phyloP scores from a whole-genome alignment of 2,113 vertebrate genomes.

The Anseranas semipalmata region DNA sequence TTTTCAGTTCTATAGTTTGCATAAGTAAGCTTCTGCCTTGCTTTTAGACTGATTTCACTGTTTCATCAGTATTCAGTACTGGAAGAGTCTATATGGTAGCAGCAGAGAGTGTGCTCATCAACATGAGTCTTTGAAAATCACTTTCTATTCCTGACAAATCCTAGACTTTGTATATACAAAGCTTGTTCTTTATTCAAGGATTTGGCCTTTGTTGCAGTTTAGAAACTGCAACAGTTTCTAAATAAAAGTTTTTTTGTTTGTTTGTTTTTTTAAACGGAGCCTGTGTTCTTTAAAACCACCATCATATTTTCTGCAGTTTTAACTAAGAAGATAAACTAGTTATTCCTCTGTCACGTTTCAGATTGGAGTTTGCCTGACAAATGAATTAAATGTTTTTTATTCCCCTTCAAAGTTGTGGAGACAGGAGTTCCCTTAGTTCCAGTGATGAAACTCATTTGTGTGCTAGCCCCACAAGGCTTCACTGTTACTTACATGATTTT shows the following conservation, averaged over 20 bases:
- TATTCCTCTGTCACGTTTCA: neutral
- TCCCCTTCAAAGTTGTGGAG: neutral
- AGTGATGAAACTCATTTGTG: neutral
- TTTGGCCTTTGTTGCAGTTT: neutral
- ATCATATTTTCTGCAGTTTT: neutral
- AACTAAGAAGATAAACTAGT: neutral
- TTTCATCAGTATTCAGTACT: neutral
- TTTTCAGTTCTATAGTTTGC: neutral
- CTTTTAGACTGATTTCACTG: neutral
- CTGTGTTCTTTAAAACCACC: neutral
- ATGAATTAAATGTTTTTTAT: neutral
- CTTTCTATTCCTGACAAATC: neutral
- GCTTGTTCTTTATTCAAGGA: neutral
- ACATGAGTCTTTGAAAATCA: neutral
- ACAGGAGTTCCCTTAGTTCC: neutral
- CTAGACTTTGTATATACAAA: neutral
- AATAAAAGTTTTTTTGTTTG: neutral
- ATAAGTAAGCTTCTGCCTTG: neutral
- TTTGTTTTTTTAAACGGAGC: fast-evolving
- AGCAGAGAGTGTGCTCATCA: neutral
- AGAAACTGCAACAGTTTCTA: neutral
- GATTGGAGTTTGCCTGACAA: neutral
- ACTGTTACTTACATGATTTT: neutral
- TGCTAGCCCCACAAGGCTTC: neutral
- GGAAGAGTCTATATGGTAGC: neutral